Conservation (phyloP, 2,888 invertebrate genomes). For the Dasypolia templi region DNA sequence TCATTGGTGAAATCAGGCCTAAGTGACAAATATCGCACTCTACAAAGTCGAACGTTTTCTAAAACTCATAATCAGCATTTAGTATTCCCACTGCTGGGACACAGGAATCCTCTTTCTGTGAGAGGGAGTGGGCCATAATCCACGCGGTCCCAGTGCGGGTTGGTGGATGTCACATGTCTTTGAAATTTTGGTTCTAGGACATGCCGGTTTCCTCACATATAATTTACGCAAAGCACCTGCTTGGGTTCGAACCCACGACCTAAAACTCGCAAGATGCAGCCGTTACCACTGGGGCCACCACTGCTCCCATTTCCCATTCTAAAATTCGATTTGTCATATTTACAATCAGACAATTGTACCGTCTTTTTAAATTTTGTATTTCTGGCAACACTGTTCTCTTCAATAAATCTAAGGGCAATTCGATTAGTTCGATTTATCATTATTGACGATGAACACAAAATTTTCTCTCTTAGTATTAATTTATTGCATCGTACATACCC, state of each 20-base stretch:
- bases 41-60: not conserved
- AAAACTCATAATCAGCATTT: not conserved
- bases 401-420: constrained; percentile 40
- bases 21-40: not conserved
- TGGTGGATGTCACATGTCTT: no score
- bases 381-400: constrained; percentile 25
- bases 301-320: not conserved
- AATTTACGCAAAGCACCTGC: no score
- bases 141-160: no score
- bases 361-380: not conserved
- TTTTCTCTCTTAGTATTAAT: constrained; percentile 21
- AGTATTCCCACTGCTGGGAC: no score
- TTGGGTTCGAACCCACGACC: no score
- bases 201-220: no score
- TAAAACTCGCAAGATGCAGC: no score
- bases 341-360: not conserved
- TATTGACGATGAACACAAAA: constrained; percentile 50
- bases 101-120: no score
- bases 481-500: constrained; percentile 38
- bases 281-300: no score
- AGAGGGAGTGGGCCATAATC: no score
- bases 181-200: no score
- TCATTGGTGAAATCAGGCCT: no score
- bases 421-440: constrained; percentile 32
- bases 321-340: not conserved